Percentiles rank a stretch among this genome's conserved stretches.
phyloP scores from a whole-genome alignment of 2,113 vertebrate genomes.

The Nestor notabilis region DNA sequence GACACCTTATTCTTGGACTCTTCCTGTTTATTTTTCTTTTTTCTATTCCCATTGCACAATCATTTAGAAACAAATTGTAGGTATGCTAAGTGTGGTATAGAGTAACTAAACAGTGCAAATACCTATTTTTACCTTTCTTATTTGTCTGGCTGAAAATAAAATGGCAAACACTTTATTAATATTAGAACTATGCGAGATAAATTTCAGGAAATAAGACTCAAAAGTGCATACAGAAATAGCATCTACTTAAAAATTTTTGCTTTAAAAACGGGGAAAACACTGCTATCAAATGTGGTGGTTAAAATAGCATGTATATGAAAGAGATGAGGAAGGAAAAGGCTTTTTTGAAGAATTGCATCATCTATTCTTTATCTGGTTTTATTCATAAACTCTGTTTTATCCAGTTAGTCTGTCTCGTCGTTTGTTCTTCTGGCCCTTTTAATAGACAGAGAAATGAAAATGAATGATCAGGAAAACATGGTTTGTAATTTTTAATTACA shows the following conservation, averaged over 20 bases:
- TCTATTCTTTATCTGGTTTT: neutral
- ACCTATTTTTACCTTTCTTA: neutral
- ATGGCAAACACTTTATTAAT: slow-evolving; percentile 25
- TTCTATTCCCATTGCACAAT: neutral
- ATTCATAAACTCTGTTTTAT: neutral
- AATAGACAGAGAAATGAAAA: neutral
- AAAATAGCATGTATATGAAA: slow-evolving; percentile 6
- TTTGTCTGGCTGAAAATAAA: slow-evolving; percentile 29
- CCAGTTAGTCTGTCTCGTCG: neutral
- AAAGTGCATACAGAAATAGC: slow-evolving; percentile 27
- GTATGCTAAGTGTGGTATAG: neutral
- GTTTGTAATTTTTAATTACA: neutral
- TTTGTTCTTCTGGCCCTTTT: neutral
- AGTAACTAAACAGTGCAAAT: neutral
- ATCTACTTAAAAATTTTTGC: neutral
- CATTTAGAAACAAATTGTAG: neutral
- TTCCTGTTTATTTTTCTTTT: neutral
- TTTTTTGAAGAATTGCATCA: neutral
- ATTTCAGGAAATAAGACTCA: slow-evolving; percentile 27
- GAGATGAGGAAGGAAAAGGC: neutral
- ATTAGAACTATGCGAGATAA: neutral
- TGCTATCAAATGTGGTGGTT: neutral
- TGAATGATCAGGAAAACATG: neutral
- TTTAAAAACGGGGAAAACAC: neutral
- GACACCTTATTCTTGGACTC: neutral